Evolutionary conservation across 2,113 vertebrate species (phyloP).

Genomic region (Raja brachyura): DNA sequence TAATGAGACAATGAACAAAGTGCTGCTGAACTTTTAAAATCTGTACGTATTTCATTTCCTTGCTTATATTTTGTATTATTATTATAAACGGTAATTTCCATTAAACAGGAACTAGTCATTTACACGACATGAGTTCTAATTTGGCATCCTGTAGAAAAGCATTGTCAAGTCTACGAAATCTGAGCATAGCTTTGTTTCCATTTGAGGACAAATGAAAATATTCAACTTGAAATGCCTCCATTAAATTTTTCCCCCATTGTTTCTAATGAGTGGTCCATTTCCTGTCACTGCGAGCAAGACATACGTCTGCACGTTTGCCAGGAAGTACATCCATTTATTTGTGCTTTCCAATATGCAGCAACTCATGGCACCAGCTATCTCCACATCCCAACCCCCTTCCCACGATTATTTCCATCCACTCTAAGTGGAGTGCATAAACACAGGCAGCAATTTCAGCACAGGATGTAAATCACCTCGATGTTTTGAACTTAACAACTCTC

Average conservation of each 20-base stretch:
- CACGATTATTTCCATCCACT: conserved; percentile 43
- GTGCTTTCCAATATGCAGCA: neutral
- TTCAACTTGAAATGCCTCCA: neutral
- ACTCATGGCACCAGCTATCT: conserved; percentile 38
- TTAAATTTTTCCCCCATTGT: conserved; percentile 41
- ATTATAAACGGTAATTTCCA: neutral
- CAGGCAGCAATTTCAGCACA: conserved; percentile 42
- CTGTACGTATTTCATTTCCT: neutral
- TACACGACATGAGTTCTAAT: neutral
- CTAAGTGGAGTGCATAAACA: conserved; percentile 42
- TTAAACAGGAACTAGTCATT: neutral
- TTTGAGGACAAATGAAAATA: conserved; percentile 7
- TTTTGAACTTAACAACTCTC: conserved; percentile 43
- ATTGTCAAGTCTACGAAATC: neutral
- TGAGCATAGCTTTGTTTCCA: neutral
- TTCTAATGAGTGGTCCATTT: conserved; percentile 51
- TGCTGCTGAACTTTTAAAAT: neutral
- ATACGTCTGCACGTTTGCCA: conserved; percentile 15
- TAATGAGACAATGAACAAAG: neutral
- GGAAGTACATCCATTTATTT: conserved; percentile 39
- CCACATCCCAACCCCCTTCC: conserved; percentile 9
- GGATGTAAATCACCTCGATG: conserved; percentile 44
- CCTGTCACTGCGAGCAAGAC: neutral
- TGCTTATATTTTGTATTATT: neutral
- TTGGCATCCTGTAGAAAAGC: neutral